A percentile compares a stretch with the other conserved stretches of the same genome.
Conservation (phyloP, 2,888 invertebrate genomes). For the Chymomyza fuscimana region DNA sequence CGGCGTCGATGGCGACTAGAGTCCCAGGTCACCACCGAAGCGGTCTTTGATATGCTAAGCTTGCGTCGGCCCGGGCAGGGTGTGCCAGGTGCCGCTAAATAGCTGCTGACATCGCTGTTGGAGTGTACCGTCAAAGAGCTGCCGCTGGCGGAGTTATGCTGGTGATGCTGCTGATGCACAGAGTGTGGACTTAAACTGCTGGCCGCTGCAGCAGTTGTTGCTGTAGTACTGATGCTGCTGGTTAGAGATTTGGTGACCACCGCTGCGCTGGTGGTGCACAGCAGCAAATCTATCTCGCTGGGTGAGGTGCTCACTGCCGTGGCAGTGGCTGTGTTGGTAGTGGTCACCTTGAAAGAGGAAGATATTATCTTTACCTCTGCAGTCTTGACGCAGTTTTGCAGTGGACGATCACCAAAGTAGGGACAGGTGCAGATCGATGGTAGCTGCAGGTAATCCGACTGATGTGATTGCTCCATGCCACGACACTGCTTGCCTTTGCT, state of each 20-base stretch:
- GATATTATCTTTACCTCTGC: constrained; percentile 82
- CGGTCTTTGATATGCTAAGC: constrained; percentile 81
- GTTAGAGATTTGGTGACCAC: constrained; percentile 78
- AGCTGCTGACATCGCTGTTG: constrained; percentile 51
- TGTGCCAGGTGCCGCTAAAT: constrained; percentile 79
- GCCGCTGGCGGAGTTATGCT: constrained; percentile 35
- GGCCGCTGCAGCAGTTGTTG: constrained; percentile 52
- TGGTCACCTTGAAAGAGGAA: constrained; percentile 63
- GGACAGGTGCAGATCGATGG: constrained; percentile 91
- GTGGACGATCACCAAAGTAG: constrained; percentile 87
- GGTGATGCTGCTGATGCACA: constrained; percentile 23
- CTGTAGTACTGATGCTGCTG: constrained; percentile 80
- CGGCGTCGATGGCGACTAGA: constrained; percentile 83
- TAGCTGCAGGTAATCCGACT: constrained; percentile 80
- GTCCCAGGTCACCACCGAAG: constrained; percentile 87
- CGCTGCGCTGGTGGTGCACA: constrained; percentile 38
- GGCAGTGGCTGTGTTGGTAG: constrained; percentile 70
- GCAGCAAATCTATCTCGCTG: constrained; percentile 61
- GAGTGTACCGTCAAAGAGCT: constrained; percentile 61
- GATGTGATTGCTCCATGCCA: constrained; percentile 28
- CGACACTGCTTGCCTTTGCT: constrained; percentile 42
- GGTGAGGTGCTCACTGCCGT: constrained; percentile 59
- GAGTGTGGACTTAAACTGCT: constrained; percentile 64
- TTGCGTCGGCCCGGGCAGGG: constrained; percentile 76
- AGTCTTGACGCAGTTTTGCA: constrained; percentile 79